These are phyloP conservation scores for Drosophila carrolli DNA, from an alignment of 1,140 invertebrate species.

Conservation along the genomic window DNA sequence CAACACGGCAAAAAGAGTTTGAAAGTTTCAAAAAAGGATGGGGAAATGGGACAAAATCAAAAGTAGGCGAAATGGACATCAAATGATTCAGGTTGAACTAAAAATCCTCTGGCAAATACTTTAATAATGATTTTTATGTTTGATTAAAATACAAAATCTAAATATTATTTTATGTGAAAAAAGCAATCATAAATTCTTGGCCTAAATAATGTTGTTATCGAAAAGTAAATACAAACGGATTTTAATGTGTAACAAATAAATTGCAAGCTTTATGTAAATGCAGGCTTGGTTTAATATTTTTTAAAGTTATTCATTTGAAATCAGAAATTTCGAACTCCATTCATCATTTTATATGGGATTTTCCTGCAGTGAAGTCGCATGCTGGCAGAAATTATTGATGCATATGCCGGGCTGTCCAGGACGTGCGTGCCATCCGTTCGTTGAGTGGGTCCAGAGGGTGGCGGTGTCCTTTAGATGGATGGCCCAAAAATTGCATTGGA, in stretches of 20 bases:
- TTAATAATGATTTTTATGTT: neutral
- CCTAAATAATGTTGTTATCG: no score
- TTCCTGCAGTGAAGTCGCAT: slow-evolving; percentile 18
- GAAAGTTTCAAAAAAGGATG: neutral
- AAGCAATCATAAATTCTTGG: no score
- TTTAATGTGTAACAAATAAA: no score
- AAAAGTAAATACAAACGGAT: no score
- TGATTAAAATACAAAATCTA: neutral
- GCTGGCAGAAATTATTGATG: slow-evolving; percentile 67
- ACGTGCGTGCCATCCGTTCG: slow-evolving; percentile 48
- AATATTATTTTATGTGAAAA: no score
- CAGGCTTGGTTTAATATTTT: no score
- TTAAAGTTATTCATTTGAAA: no score
- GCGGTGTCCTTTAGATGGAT: slow-evolving; percentile 29
- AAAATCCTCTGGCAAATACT: no score
- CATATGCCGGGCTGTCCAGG: slow-evolving; percentile 36
- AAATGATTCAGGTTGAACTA: neutral
- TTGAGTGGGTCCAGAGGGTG: slow-evolving; percentile 24
- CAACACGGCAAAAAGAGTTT: slow-evolving; percentile 1
- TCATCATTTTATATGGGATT: neutral
- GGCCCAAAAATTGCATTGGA: slow-evolving; percentile 46
- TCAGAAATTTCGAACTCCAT: no score
- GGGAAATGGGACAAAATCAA: neutral
- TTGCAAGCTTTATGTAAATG: no score
- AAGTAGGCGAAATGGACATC: neutral